phyloP scores from a whole-genome alignment of 2,113 vertebrate genomes.

The Sylvia atricapilla region DNA sequence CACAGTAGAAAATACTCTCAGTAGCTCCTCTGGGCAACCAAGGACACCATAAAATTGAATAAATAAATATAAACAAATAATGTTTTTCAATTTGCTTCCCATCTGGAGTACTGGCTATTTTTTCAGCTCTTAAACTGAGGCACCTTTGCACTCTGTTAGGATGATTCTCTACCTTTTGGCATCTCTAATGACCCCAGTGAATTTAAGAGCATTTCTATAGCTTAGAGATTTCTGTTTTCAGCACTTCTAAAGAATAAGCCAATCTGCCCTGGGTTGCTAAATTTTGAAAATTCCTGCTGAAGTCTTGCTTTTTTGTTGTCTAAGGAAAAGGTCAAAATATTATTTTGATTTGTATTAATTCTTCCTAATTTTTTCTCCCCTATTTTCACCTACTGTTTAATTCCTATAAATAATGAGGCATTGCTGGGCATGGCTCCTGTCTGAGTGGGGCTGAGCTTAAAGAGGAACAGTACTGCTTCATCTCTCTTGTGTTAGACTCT shows the following conservation, averaged over 20 bases:
- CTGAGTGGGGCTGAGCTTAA: neutral
- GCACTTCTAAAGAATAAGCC: neutral
- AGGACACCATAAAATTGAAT: constrained; percentile 7
- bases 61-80: constrained; percentile 52
- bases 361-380: neutral
- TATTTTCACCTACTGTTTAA: fast-evolving
- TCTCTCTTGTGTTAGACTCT: neutral
- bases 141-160: neutral
- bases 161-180: neutral
- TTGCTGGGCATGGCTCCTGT: neutral
- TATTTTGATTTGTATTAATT: neutral
- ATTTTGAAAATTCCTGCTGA: neutral
- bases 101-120: constrained; percentile 18
- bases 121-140: neutral
- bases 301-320: neutral
- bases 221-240: neutral
- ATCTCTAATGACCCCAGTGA: neutral
- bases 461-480: neutral
- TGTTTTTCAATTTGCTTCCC: constrained; percentile 2
- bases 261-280: neutral
- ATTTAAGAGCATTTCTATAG: neutral
- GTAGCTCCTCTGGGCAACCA: constrained; percentile 43
- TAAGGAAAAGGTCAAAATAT: neutral
- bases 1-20: constrained; percentile 19
- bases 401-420: neutral